A percentile compares a stretch with the other conserved stretches of the same genome.
These are phyloP conservation scores for Drosophila imparisetae DNA, from an alignment of 2,888 invertebrate genomes.

Conservation along the genomic window DNA sequence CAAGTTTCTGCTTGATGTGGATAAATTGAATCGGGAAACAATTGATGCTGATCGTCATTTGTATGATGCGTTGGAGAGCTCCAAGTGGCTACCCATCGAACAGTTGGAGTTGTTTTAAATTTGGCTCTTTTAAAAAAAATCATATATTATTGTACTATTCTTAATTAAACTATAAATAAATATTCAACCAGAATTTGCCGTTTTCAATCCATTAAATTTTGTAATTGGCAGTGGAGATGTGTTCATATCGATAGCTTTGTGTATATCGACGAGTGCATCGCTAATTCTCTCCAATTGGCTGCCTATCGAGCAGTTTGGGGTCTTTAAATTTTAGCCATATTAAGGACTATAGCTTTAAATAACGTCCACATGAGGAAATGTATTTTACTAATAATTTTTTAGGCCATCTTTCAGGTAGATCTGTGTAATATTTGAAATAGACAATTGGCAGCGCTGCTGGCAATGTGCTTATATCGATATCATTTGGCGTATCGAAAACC, in stretches of 20 bases:
- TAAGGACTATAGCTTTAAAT: not conserved
- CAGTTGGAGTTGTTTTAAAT: conserved; percentile 88
- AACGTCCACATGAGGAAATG: too few relatives aligned
- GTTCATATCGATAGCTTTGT: too few relatives aligned
- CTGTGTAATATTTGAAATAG: not conserved
- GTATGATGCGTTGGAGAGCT: conserved; percentile 93
- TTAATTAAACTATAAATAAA: not conserved
- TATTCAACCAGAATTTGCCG: not conserved
- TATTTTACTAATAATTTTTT: not conserved
- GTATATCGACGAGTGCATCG: not conserved
- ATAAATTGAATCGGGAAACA: conserved; percentile 91
- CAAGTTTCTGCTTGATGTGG: conserved; percentile 89
- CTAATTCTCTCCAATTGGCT: too few relatives aligned
- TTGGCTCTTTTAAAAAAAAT: not conserved
- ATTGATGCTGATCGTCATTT: conserved; percentile 90
- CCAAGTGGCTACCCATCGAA: conserved; percentile 93
- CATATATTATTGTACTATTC: not conserved
- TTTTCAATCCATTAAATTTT: not conserved
- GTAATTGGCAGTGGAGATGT: not conserved
- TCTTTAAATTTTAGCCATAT: not conserved
- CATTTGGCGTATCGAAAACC: not conserved
- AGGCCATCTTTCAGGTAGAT: not conserved
- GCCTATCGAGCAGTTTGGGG: not conserved
- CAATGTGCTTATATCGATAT: not conserved
- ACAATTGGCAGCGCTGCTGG: not conserved